Base-by-base conservation (phyloP, 1,140 invertebrate genomes). In the Atta texana region DNA sequence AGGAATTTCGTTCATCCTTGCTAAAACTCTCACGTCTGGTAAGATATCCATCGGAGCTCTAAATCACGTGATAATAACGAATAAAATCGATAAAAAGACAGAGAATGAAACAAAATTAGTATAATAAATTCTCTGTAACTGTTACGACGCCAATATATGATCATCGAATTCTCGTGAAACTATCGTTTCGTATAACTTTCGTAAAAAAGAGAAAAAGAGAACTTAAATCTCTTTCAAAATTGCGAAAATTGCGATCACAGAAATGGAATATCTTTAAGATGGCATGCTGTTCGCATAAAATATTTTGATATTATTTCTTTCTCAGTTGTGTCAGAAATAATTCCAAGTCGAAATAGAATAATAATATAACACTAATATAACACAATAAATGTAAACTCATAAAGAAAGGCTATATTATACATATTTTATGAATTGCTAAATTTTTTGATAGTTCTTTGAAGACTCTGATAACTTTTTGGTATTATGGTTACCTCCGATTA, bases 31-130 rank as follows among this genome's bases (percentile, higher is more conserved):
- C 80, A 24, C 39, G 57, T 74, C 55, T 49, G 55, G 59, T 63
- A 63, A 51, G 80, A 61, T 84, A 75, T 8, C 10, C 8, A 44
- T 81, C 77, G 77, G 53, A 59, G 78, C 51, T 28, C 28, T 55
- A 72, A 74, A 84, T 24, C 64, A 44, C 31, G 66, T 8, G 24
- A 4, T 10, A 6, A 12, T 28, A 51, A 61, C 10, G 3, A 51
- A 44, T 21, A 21, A 71, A 49, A 31, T 16, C 24, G n/a, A 34
- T 21, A 71, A 24, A 72, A 44, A 44, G 14, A 14, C 8, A 14
- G 14, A 7, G 34, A 49, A 4, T 24, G 44, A 71, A 31, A 59
- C 44, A 21, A 51, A 75, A 68, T 84, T 51, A 49, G 69, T 44
- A 10, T 44, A 51, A 51, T 84, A 84, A 84, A 75, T 75, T 61